Conservation (phyloP, 2,113 vertebrate genomes). For the Colistium nudipinnis region DNA sequence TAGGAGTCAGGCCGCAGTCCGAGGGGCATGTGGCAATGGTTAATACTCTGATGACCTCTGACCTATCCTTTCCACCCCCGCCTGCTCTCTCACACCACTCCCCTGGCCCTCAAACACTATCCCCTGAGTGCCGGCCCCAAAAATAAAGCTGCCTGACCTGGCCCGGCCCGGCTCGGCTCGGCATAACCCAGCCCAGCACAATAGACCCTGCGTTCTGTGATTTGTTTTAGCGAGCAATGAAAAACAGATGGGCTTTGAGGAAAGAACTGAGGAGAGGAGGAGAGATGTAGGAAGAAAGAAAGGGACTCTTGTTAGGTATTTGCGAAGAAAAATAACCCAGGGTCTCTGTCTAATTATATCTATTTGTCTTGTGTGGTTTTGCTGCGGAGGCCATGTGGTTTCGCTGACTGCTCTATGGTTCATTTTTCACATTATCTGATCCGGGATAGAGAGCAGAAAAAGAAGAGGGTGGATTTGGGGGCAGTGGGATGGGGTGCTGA, state of each 20-base stretch:
- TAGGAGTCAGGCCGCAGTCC: slow-evolving; percentile 88
- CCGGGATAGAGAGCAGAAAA: slow-evolving; percentile 65
- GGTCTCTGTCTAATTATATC: slow-evolving; percentile 83
- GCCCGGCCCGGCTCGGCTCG: slow-evolving; percentile 52
- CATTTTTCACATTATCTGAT: slow-evolving; percentile 83
- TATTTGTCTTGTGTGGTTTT: slow-evolving; percentile 85
- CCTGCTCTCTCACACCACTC: slow-evolving; percentile 76
- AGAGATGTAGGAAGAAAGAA: slow-evolving; percentile 72
- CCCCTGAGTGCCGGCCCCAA: slow-evolving; percentile 60
- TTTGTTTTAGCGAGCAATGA: slow-evolving; percentile 84
- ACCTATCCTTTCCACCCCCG: slow-evolving; percentile 70
- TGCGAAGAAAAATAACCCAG: slow-evolving; percentile 88
- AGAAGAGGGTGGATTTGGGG: slow-evolving; percentile 54
- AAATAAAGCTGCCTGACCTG: slow-evolving; percentile 67
- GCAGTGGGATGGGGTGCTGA: background rate
- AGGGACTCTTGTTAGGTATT: slow-evolving; percentile 85
- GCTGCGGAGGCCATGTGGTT: slow-evolving; percentile 75
- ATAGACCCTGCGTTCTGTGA: slow-evolving; percentile 65
- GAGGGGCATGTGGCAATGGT: slow-evolving; percentile 87
- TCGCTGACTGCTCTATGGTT: slow-evolving; percentile 69
- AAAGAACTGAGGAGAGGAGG: slow-evolving; percentile 52
- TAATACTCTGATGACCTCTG: slow-evolving; percentile 78
- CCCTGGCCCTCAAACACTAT: slow-evolving; percentile 83
- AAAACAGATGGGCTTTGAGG: slow-evolving; percentile 83
- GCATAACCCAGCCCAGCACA: slow-evolving; percentile 68